Conservation (phyloP, 2,113 vertebrate genomes). For the Leucosticte australis region DNA sequence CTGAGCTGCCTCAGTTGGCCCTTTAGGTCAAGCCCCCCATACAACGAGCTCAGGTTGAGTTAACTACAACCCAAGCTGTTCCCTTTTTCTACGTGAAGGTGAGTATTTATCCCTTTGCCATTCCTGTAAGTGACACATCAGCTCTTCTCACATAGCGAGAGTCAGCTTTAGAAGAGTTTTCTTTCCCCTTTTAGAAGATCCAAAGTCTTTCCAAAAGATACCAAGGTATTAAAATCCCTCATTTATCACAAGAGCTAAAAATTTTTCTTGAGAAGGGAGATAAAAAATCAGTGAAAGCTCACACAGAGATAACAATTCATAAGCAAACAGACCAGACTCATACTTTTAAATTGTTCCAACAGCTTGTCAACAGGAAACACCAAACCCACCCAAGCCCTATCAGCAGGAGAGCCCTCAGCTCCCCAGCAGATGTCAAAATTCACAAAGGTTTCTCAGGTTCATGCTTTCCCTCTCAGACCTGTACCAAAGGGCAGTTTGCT, state of each 20-base stretch:
- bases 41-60: neutral
- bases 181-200: neutral
- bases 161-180: neutral
- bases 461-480: neutral
- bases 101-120: neutral
- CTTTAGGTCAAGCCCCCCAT: neutral
- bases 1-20: neutral
- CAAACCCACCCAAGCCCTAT: neutral
- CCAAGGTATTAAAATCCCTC: neutral
- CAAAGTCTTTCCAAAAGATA: neutral
- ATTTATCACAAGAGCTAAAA: neutral
- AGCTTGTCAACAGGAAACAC: neutral
- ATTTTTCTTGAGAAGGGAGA: neutral
- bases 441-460: neutral
- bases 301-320: neutral
- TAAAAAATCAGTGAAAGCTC: neutral
- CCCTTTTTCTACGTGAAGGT: neutral
- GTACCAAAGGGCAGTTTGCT: neutral
- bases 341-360: neutral
- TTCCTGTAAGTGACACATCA: neutral
- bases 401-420: rapidly evolving
- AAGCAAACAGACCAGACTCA: neutral
- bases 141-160: neutral
- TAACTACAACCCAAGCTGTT: neutral
- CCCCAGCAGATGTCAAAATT: neutral